Evolutionary conservation across 1,140 invertebrate species (phyloP).

Genomic region (Drosophila lacteicornis): DNA sequence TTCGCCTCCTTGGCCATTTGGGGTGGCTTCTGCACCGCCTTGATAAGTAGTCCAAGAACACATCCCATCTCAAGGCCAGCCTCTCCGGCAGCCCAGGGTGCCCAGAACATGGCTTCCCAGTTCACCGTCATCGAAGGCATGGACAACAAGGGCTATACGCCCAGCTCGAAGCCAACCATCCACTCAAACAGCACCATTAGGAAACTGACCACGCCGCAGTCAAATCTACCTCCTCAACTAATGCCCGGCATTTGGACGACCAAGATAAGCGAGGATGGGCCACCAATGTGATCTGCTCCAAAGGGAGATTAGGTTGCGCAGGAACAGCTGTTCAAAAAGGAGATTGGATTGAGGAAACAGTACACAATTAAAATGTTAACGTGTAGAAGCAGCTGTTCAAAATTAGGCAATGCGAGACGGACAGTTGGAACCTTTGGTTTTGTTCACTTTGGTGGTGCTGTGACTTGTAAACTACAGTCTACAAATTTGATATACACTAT

Average conservation of each 20-base stretch:
- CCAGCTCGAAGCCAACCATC: slow-evolving; percentile 66
- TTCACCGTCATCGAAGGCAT: slow-evolving; percentile 72
- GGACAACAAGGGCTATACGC: slow-evolving; percentile 74
- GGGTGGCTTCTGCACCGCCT: slow-evolving; percentile 72
- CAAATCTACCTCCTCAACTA: slow-evolving; percentile 83
- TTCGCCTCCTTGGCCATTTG: slow-evolving; percentile 76
- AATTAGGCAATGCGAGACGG: slow-evolving; percentile 1
- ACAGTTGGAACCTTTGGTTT: slow-evolving; percentile 22
- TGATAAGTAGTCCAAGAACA: slow-evolving; percentile 80
- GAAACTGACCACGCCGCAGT: slow-evolving; percentile 74
- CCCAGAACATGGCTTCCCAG: slow-evolving; percentile 73
- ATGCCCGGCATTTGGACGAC: slow-evolving; percentile 84
- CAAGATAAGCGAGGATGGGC: slow-evolving; percentile 69
- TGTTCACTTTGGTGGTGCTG: slow-evolving; percentile 39
- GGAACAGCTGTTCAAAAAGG: background rate
- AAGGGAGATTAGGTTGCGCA: slow-evolving; percentile 4
- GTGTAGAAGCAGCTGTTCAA: slow-evolving; percentile 30
- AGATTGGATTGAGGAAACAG: background rate
- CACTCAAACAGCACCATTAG: slow-evolving; percentile 60
- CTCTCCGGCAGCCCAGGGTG: slow-evolving; percentile 46
- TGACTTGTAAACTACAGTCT: slow-evolving; percentile 48
- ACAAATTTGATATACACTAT: slow-evolving; percentile 61
- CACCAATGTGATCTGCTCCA: slow-evolving; percentile 60
- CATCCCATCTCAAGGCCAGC: slow-evolving; percentile 63
- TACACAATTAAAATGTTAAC: background rate